Evolutionary conservation across 2,113 vertebrate genomes (phyloP), one percentile per base, ranked within the genome.

Genomic region (Scalopus aquaticus): DNA sequence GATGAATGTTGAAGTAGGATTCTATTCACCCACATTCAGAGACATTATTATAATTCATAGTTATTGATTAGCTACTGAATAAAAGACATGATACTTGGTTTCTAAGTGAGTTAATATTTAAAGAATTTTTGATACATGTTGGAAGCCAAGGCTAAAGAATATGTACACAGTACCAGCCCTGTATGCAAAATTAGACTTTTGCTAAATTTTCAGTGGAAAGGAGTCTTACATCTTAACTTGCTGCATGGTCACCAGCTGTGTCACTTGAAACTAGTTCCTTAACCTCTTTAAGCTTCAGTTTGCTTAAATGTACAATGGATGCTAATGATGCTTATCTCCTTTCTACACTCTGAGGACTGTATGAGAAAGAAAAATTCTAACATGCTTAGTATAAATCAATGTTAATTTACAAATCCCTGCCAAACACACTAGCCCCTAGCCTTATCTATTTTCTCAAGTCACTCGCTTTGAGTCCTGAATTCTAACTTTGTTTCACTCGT

Each of bases 101-200:
- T 96, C 90, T 91, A 51, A 67, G 90, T 51, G 32, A 93, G 95
- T 95, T 96, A 94, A 92, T 94, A 96, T 90, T 97, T 97, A 93
- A 96, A 93, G 54, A 90, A 35, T 79, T 73, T 90, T 83, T 95
- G 82, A 87, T 44, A 42, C 56, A 32, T 54, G 16, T 83, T 67
- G 69, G 49, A 95, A 93, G 70, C 64, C 42, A 95, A 84, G 46
- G 7, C 19, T 87, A 49, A 7, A 72, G 60, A 93, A 91, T 94
- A 80, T 15, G 19, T 88, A 97, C 93, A 79, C 28, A 77, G 37
- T 51, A 62, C 30, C 42, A 91, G 35, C 20, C 26, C 26, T 39
- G 2, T 72, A 83, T 58, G 72, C 80, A 58, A n/a, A n/a, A n/a
- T n/a, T n/a, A n/a, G n/a, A n/a, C n/a, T n/a, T 89, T 83, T 73